Conservation (phyloP, 2,888 invertebrate species). For the Osmoderma eremita region DNA sequence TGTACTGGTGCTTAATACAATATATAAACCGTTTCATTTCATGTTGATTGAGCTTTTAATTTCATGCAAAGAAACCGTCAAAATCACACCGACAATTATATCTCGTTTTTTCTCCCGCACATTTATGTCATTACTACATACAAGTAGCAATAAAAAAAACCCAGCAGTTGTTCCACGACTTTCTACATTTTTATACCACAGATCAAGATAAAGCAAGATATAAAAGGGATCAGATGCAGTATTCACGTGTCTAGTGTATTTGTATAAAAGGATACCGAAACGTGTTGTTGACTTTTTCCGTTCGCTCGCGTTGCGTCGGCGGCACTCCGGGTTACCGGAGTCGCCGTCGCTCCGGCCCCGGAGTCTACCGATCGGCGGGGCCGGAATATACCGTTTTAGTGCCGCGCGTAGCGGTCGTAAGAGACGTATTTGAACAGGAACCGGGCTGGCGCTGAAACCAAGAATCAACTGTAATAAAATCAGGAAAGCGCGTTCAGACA, state of each 20-base stretch:
- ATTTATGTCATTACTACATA: too few species aligned
- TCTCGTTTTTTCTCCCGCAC: too few species aligned
- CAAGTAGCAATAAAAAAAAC: too few species aligned
- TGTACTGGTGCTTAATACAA: too few species aligned
- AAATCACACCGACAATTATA: too few species aligned
- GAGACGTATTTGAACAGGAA: conserved; percentile 40
- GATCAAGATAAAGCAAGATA: conserved; percentile 4
- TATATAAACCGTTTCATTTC: too few species aligned
- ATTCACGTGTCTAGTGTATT: conserved; percentile 19
- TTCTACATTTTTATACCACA: too few species aligned
- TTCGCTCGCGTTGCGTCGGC: not conserved
- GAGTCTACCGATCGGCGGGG: conserved; percentile 1
- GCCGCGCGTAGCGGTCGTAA: conserved; percentile 1
- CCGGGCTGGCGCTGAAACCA: conserved; percentile 41
- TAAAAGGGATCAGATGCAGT: conserved; percentile 14
- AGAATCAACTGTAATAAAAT: conserved; percentile 48
- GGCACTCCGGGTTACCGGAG: conserved; percentile 4
- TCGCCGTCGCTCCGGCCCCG: conserved; percentile 4
- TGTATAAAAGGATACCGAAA: conserved; percentile 37
- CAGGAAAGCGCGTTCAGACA: conserved; percentile 49
- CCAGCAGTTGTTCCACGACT: too few species aligned
- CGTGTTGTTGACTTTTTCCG: conserved; percentile 43
- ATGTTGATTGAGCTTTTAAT: too few species aligned
- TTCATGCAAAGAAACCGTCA: too few species aligned
- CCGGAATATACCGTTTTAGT: not conserved